These are phyloP conservation scores for Cheumatopsyche charites DNA, from an alignment of 1,140 invertebrate species.

Conservation along the genomic window DNA sequence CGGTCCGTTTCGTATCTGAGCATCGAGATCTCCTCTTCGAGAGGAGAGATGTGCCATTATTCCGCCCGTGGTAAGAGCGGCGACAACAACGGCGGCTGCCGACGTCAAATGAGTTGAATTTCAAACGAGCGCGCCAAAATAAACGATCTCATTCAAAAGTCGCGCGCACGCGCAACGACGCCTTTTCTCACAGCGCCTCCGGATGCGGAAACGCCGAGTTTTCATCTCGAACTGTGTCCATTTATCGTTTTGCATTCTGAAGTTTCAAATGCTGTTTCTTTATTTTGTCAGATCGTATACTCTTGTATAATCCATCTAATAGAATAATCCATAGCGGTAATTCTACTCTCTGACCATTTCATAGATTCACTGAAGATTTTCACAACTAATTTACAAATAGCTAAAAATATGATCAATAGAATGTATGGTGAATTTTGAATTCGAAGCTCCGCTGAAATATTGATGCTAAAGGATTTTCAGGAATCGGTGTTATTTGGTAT, in stretches of 20 bases:
- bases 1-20: too few species aligned
- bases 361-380: too few species aligned
- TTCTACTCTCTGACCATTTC: too few species aligned
- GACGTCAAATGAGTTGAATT: slow-evolving; percentile 44
- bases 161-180: slow-evolving; percentile 8
- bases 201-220: not conserved
- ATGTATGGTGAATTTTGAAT: too few species aligned
- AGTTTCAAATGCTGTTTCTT: not conserved
- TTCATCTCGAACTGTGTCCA: not conserved
- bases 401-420: too few species aligned
- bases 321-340: too few species aligned
- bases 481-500: too few species aligned
- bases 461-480: too few species aligned
- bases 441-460: too few species aligned
- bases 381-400: too few species aligned
- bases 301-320: too few species aligned
- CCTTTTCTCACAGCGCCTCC: slow-evolving; percentile 9
- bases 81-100: not conserved
- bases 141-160: slow-evolving; percentile 44
- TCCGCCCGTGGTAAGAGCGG: not conserved
- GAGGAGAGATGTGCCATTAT: slow-evolving; percentile 12
- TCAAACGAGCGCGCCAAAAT: slow-evolving; percentile 42
- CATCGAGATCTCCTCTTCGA: not conserved
- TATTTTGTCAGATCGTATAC: not conserved
- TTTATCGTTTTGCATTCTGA: not conserved